Conservation (phyloP, 2,888 invertebrate genomes). For the Morpho helenor region DNA sequence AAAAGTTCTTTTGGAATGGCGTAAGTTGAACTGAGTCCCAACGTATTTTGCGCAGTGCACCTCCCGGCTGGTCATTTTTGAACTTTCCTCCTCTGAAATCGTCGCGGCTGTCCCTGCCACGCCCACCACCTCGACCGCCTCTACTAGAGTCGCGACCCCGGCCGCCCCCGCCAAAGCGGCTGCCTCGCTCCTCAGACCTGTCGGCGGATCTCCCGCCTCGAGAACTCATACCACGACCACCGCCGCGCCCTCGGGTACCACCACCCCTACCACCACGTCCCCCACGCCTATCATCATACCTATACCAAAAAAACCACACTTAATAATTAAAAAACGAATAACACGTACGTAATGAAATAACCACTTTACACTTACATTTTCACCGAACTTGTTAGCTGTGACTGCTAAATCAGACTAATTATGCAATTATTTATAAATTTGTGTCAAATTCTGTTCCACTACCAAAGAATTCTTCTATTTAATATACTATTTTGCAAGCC, state of each 20-base stretch:
- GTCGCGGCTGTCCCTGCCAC: slow-evolving; percentile 54
- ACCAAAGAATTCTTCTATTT: too few relatives aligned
- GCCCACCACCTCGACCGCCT: slow-evolving; percentile 50
- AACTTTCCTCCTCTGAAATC: slow-evolving; percentile 64
- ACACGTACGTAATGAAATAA: slow-evolving; percentile 9
- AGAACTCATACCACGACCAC: slow-evolving; percentile 45
- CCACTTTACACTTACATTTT: slow-evolving; percentile 47
- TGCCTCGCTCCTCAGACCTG: slow-evolving; percentile 66
- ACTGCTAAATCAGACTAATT: background rate
- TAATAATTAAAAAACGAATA: slow-evolving; percentile 19
- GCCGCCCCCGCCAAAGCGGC: slow-evolving; percentile 49
- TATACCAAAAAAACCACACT: slow-evolving; percentile 31
- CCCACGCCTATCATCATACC: slow-evolving; percentile 77
- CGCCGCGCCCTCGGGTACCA: slow-evolving; percentile 40
- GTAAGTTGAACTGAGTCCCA: slow-evolving; percentile 92
- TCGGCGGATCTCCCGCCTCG: slow-evolving; percentile 60
- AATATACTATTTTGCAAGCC: slow-evolving; percentile 13
- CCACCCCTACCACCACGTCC: slow-evolving; percentile 59
- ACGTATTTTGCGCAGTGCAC: slow-evolving; percentile 88
- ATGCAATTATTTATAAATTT: background rate
- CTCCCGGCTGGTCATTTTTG: slow-evolving; percentile 86
- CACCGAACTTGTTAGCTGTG: background rate
- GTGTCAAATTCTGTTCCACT: background rate
- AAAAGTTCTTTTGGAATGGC: slow-evolving; percentile 96
- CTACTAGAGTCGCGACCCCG: slow-evolving; percentile 46